Evolutionary conservation across 1,140 invertebrate species (phyloP).

Genomic region (Drosophila sucinea): DNA sequence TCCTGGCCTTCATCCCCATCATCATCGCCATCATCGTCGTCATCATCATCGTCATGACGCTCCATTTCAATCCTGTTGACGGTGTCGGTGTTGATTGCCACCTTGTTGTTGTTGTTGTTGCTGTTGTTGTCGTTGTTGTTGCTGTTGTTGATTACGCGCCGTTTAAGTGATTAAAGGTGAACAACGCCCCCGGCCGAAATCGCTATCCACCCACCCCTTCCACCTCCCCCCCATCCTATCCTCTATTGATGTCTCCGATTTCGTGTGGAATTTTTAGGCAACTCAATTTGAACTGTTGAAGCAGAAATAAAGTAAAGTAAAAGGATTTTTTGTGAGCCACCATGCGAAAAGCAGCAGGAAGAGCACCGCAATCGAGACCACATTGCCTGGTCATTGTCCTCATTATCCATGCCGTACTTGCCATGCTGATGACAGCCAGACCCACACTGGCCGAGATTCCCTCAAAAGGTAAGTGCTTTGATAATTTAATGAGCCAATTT

Average conservation of each 20-base stretch:
- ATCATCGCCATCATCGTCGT: conserved; percentile 16
- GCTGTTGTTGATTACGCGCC: conserved; percentile 69
- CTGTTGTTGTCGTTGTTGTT: conserved; percentile 40
- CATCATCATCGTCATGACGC: conserved; percentile 40
- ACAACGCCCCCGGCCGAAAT: conserved; percentile 29
- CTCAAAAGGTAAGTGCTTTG: conserved; percentile 78
- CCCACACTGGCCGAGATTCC: conserved; percentile 69
- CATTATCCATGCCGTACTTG: conserved; percentile 51
- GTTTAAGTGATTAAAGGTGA: conserved; percentile 81
- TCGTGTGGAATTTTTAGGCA: conserved; percentile 35
- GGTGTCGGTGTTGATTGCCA: conserved; percentile 71
- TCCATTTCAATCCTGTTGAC: conserved; percentile 67
- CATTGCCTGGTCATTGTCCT: conserved; percentile 49
- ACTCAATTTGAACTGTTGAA: conserved; percentile 29
- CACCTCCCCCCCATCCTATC: background rate
- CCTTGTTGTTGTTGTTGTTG: conserved; percentile 31
- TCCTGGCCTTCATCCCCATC: conserved; percentile 14
- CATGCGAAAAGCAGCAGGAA: conserved; percentile 3
- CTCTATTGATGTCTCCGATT: conserved; percentile 6
- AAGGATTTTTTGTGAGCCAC: conserved; percentile 31
- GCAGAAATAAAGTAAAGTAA: conserved; percentile 28
- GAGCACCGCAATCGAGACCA: conserved; percentile 22
- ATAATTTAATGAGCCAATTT: conserved; percentile 71
- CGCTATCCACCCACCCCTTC: conserved; percentile 25
- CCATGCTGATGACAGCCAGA: conserved; percentile 64